Evolutionary conservation across 2,888 invertebrate species (phyloP).

Genomic region (Nasonovia ribisnigri): DNA sequence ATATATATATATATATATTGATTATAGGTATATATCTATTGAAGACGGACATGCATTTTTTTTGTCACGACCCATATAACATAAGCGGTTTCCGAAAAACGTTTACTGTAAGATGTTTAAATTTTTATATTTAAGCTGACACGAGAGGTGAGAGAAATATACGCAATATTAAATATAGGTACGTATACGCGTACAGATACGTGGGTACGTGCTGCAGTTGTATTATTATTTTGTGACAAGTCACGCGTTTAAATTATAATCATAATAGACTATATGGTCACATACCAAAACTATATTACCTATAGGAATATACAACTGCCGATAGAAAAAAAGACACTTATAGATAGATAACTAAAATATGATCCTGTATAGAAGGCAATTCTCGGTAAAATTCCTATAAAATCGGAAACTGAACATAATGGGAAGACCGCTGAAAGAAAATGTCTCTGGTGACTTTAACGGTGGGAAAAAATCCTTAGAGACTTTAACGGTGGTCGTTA

Average conservation of each 20-base stretch:
- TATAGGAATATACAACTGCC: not conserved
- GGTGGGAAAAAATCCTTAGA: not conserved
- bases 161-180: not conserved
- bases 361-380: not conserved
- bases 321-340: not conserved
- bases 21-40: not conserved
- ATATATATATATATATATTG: not conserved
- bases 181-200: not conserved
- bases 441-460: not conserved
- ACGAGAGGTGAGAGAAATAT: not conserved
- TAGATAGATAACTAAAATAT: not conserved
- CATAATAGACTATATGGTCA: slow-evolving; percentile 35
- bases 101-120: not conserved
- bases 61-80: not conserved
- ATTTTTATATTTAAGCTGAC: not conserved
- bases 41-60: not conserved
- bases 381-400: not conserved
- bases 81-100: not conserved
- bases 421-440: not conserved
- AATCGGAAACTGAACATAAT: not conserved
- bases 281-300: slow-evolving; percentile 6
- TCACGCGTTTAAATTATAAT: slow-evolving; percentile 59
- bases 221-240: slow-evolving; percentile 56
- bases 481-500: slow-evolving; percentile 36
- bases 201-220: not conserved